These are phyloP conservation scores for Paracentrotus lividus DNA, from an alignment of 53 echinoderm and acorn worm genomes.

Conservation along the genomic window DNA sequence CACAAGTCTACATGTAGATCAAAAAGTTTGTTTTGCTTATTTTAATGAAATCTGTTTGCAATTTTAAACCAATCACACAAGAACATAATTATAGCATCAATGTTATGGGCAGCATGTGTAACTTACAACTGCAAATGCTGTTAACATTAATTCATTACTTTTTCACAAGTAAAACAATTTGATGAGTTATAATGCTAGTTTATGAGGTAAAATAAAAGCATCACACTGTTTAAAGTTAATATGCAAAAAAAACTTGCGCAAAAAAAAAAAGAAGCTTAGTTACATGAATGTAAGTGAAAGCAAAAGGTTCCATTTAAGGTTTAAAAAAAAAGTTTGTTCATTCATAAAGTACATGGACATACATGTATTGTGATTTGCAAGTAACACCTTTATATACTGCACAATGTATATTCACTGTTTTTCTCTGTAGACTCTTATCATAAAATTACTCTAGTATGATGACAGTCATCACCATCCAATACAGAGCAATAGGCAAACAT, in stretches of 20 bases:
- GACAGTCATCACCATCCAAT: slow-evolving; percentile 32
- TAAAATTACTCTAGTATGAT: slow-evolving; percentile 10
- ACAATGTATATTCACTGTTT: not conserved
- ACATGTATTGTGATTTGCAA: not conserved
- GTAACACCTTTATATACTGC: not conserved
- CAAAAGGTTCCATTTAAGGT: not conserved
- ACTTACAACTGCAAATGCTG: not conserved
- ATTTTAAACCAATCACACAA: no score
- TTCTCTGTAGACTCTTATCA: slow-evolving; percentile 28
- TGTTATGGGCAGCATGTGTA: not conserved
- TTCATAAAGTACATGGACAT: not conserved
- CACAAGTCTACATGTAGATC: no score
- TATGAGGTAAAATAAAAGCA: not conserved
- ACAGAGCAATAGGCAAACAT: not conserved
- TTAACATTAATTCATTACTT: not conserved
- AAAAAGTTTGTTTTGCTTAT: no score
- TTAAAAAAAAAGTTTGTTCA: no score
- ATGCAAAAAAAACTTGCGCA: not conserved
- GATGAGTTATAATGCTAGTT: not conserved
- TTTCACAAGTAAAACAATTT: not conserved
- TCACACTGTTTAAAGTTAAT: not conserved
- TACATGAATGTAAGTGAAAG: not conserved
- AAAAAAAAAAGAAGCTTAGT: no score
- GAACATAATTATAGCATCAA: not conserved
- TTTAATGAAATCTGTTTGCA: no score